phyloP scores from a whole-genome alignment of 2,113 vertebrate species.

The Oryzias melastigma region DNA sequence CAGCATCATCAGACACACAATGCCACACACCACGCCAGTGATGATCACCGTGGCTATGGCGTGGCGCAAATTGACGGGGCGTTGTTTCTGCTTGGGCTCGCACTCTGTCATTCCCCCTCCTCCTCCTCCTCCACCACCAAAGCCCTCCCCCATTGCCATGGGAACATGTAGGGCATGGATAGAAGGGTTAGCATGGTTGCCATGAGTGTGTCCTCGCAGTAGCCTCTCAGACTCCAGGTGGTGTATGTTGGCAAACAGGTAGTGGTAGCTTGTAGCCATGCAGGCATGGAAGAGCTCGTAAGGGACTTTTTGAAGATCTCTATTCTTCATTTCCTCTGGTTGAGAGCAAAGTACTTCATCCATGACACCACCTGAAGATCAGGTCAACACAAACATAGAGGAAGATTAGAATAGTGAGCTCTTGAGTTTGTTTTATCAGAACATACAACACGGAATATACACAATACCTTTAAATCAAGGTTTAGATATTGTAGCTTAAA shows the following conservation, averaged over 20 bases:
- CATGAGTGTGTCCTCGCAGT: constrained; percentile 55
- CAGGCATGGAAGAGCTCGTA: constrained; percentile 90
- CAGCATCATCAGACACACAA: constrained; percentile 96
- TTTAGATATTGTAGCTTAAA: too few relatives aligned
- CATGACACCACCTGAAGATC: constrained; percentile 81
- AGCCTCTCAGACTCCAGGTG: constrained; percentile 73
- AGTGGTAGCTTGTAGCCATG: constrained; percentile 75
- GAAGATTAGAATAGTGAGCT: not conserved
- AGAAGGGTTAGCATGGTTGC: constrained; percentile 69
- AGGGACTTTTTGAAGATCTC: constrained; percentile 87
- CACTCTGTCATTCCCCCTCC: constrained; percentile 71
- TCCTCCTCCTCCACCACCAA: constrained; percentile 29
- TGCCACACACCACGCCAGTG: constrained; percentile 90
- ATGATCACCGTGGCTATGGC: constrained; percentile 92
- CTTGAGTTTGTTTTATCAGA: constrained; percentile 4
- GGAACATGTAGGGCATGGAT: constrained; percentile 64
- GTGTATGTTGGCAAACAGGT: constrained; percentile 74
- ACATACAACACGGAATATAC: not conserved
- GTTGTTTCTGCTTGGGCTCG: constrained; percentile 81
- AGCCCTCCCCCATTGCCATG: constrained; percentile 62
- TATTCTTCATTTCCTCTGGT: constrained; percentile 84
- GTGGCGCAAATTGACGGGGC: constrained; percentile 85
- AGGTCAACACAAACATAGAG: constrained; percentile 19
- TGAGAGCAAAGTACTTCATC: constrained; percentile 84
- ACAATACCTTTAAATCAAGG: too few relatives aligned